phyloP scores from a whole-genome alignment of 2,888 invertebrate species.

The Glaucopsyche alexis region DNA sequence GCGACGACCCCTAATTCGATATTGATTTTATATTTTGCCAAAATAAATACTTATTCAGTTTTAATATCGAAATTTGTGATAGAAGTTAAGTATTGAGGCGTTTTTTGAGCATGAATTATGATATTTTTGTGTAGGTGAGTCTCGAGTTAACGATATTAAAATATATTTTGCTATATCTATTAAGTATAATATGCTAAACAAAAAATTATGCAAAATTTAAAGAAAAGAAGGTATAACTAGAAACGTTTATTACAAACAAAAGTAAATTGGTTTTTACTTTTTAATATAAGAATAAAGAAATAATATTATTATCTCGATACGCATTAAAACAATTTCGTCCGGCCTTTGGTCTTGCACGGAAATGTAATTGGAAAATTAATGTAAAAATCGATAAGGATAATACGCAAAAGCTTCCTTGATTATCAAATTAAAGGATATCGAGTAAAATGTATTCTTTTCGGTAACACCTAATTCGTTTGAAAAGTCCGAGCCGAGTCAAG shows the following conservation, averaged over 20 bases:
- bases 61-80: not conserved
- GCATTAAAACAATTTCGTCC: constrained; percentile 5
- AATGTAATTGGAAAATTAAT: constrained; percentile 11
- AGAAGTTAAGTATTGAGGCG: no score
- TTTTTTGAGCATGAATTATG: no score
- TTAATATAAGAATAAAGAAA: constrained; percentile 1
- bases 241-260: not conserved
- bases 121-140: no score
- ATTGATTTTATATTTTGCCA: constrained; percentile 42
- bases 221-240: not conserved
- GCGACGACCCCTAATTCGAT: constrained; percentile 65
- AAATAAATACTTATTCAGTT: constrained; percentile 29
- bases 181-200: no score
- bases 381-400: constrained; percentile 21
- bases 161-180: no score
- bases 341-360: not conserved
- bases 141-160: no score
- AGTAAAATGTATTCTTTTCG: constrained; percentile 25
- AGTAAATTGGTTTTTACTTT: constrained; percentile 2
- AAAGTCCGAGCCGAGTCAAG: constrained; percentile 67
- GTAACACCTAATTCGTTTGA: constrained; percentile 60
- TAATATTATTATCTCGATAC: not conserved
- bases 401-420: constrained; percentile 14
- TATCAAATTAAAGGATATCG: constrained; percentile 4
- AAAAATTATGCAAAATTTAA: not conserved